Conservation (phyloP, 2,113 vertebrate species). For the Hippocampus abdominalis region DNA sequence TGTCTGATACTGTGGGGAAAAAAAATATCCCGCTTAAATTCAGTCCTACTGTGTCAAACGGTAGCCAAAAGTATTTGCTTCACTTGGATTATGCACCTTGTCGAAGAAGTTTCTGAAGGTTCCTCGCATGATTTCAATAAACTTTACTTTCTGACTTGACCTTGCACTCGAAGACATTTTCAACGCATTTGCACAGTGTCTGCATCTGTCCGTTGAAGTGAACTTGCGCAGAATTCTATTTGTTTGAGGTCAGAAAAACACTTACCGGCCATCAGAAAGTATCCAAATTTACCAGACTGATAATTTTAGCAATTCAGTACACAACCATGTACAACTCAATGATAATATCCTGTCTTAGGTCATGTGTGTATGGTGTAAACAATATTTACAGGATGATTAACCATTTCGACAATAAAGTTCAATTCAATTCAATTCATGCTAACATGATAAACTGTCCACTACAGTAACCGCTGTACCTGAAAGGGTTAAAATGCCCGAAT, state of each 20-base stretch:
- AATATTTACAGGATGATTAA: neutral
- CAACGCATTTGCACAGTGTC: neutral
- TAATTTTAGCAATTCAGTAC: neutral
- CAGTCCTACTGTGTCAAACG: neutral
- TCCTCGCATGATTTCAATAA: neutral
- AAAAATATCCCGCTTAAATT: neutral
- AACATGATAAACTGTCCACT: too few relatives aligned
- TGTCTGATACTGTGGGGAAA: neutral
- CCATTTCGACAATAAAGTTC: too few relatives aligned
- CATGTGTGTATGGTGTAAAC: neutral
- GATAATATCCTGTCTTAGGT: neutral
- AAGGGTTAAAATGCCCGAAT: neutral
- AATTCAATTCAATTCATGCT: too few relatives aligned
- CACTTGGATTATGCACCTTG: neutral
- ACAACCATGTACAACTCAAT: neutral
- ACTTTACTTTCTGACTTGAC: neutral
- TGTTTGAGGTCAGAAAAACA: neutral
- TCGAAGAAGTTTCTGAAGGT: neutral
- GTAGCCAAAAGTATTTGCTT: neutral
- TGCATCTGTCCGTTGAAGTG: neutral
- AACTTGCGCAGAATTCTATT: neutral
- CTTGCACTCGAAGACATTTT: neutral
- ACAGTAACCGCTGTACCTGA: too few relatives aligned
- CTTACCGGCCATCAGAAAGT: neutral
- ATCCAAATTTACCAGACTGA: neutral